Percentiles rank a stretch among this genome's conserved stretches.
Evolutionary conservation across 2,113 vertebrate genomes (phyloP).

Genomic region (Alosa alosa): DNA sequence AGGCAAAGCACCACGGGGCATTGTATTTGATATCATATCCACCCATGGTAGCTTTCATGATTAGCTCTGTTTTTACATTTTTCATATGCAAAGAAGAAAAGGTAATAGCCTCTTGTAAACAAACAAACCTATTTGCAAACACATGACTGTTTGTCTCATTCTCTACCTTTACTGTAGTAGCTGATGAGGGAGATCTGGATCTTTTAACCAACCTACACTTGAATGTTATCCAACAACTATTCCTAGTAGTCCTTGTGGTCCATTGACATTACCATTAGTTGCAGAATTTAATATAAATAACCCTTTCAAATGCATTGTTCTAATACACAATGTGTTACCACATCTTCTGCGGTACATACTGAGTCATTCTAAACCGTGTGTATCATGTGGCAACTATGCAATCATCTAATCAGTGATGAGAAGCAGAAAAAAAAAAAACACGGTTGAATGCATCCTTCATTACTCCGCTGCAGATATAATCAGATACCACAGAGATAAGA

Average conservation of each 20-base stretch:
- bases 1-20: constrained; percentile 3
- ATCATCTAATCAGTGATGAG: neutral
- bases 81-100: neutral
- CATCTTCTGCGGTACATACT: neutral
- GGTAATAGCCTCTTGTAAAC: constrained; percentile 30
- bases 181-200: neutral
- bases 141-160: neutral
- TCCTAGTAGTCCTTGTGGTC: neutral
- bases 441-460: neutral
- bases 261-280: neutral
- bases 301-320: neutral
- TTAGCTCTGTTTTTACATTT: constrained; percentile 21
- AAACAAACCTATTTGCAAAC: neutral
- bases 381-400: neutral
- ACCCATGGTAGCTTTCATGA: neutral
- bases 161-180: neutral
- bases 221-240: neutral
- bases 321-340: neutral
- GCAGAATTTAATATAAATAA: neutral
- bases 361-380: neutral
- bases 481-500: neutral
- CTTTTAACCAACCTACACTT: neutral
- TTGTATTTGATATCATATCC: constrained; percentile 18
- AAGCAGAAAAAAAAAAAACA: neutral
- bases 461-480: neutral